Base-by-base conservation (phyloP, 2,797 vertebrate genomes). In the Cetoscarus ocellatus region DNA sequence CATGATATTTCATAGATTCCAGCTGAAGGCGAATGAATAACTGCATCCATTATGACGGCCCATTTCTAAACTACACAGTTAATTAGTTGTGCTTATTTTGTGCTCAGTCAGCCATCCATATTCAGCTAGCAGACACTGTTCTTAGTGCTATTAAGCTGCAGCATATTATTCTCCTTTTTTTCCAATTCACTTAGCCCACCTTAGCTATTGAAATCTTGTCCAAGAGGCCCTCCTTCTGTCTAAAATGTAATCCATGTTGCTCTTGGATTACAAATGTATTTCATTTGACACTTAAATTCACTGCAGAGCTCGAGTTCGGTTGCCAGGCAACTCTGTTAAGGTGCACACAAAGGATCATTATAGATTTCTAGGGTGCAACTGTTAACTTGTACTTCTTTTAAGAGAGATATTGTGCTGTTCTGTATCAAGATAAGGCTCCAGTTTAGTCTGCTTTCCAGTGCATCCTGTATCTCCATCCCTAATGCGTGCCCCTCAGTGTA, bases 281-380 rank as follows among this genome's bases (percentile, higher is more conserved):
- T 91, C 45, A 48, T 84, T 90, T 88, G 88, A 91, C 90, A 88
- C 86, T 87, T 90, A 87, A 85, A 92, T 90, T 89, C 84, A 88
- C 87, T 84, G 87, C 79, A 77, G 82, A 75, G 85, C 88, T 89
- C 74, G 11, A 62, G 59, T 83, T 82, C 79, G 79, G 87, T 93
- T 93, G 91, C 90, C 88, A 85, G 84, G 92, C 91, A 92, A 92
- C 90, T 89, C 81, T 82, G 83, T 86, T 82, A 79, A 89, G 78
- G 86, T 89, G 83, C 87, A 84, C 89, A 85, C 90, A 90, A 89
- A 89, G 88, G 77, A 86, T 89, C 86, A 84, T 90, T 90, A 91
- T 90, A 83, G 85, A 90, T 90, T 89, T 90, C 83, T 87, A 67
- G 72, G 77, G 77, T 83, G 76, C 79, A 88, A 77, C 67, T 77